Percentiles rank a stretch among this genome's conserved stretches.
These are phyloP conservation scores for Chauna torquata DNA, from an alignment of 2,113 vertebrate genomes.

Conservation along the genomic window DNA sequence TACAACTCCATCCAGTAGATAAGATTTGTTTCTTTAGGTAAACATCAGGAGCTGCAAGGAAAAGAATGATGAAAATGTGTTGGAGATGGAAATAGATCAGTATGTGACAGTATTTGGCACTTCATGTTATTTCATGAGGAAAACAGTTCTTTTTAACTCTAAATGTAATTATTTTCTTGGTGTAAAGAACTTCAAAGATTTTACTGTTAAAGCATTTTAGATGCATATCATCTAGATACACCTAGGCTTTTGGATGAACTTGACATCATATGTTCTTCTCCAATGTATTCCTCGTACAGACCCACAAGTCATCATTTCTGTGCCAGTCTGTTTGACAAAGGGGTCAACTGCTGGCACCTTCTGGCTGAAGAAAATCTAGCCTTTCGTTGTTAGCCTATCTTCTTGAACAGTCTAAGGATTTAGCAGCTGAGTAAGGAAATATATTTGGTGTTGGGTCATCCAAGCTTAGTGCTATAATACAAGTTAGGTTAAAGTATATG, in stretches of 20 bases:
- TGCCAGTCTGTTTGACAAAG: not conserved
- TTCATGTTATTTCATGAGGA: not conserved
- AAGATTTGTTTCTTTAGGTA: not conserved
- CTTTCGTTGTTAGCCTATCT: accelerated
- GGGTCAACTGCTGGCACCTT: not conserved
- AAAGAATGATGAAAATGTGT: not conserved
- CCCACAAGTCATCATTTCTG: not conserved
- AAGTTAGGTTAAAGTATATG: not conserved
- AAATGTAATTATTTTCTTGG: not conserved
- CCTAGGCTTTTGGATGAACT: not conserved
- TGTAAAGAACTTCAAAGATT: not conserved
- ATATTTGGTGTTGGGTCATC: not conserved
- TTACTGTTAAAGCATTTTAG: not conserved
- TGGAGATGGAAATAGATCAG: not conserved
- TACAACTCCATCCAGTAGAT: not conserved
- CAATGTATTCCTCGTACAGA: not conserved
- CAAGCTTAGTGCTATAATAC: not conserved
- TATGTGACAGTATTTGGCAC: not conserved
- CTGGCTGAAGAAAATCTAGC: not conserved
- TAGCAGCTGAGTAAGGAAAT: not conserved
- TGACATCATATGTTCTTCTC: not conserved
- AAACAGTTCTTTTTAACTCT: not conserved
- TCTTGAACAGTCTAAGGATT: not conserved
- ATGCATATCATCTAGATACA: not conserved
- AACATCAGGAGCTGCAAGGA: not conserved